Base-by-base conservation (phyloP, 1,140 invertebrate genomes). In the Rhagoletis zephyria region DNA sequence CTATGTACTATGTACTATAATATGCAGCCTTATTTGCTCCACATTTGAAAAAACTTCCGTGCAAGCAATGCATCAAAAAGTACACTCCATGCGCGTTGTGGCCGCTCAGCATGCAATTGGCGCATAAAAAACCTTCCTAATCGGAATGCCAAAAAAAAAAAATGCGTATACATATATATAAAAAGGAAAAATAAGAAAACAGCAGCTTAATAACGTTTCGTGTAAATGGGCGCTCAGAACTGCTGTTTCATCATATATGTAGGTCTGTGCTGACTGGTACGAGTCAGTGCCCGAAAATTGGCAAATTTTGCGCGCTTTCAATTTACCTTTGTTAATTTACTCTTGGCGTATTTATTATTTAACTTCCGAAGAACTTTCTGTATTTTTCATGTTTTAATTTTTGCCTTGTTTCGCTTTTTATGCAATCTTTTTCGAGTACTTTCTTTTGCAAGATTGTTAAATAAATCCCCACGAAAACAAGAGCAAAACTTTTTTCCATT, bases 201-300 rank as follows among this genome's bases (percentile, higher is more conserved):
- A 51, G 6, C 45, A 9, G 48, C 48, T 0, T 7, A 74, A 51
- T 10, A 81, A 42, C n/a, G 48, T 45, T 14, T 14, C 42, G 45
- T 74, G 30, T 45, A 70, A 42, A 14, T 16, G 30, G 40, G 5
- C 14, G 9, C 10, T 30, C 4, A 10, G 14, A 70, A 40, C 67
- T 48, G 42, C 16, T 70, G 61, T 63, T 63, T 63, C 61, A n/a
- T 30, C 51, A 56, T 10, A 56, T 7, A 9, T 65, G 5, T 40
- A 70, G 3, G 40, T 30, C 67, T n/a, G 30, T 45, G 14, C 40
- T 48, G 12, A 70, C 10, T 70, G 67, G 67, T 45, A 70, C 40
- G 67, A 40, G 42, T 74, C 48, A 74, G 67, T 74, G 67, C 14
- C 67, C 48, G 42, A 74, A 74, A 74, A 74, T 74, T 74, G 67